Conservation (phyloP, 2,888 invertebrate genomes). For the Uloborus plumipes region DNA sequence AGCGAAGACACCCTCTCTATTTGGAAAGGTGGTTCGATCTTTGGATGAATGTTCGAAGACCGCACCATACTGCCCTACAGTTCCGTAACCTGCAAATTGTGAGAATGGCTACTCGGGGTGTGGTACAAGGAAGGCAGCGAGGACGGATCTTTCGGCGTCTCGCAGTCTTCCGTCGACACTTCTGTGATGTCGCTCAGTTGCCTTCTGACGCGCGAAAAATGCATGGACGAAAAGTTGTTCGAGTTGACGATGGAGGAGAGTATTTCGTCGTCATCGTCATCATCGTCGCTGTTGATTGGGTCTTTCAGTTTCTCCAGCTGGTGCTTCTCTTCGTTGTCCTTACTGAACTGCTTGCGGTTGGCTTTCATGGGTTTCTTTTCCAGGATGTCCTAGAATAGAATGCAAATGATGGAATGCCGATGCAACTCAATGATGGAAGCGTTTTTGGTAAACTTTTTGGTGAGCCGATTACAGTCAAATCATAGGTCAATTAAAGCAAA, state of each 20-base stretch:
- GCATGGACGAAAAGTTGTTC: not conserved
- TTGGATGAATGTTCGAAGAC: too few species aligned
- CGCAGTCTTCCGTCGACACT: slow-evolving; percentile 31
- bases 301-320: slow-evolving; percentile 24
- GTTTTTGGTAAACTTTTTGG: too few species aligned
- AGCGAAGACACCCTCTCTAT: too few species aligned
- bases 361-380: slow-evolving; percentile 9
- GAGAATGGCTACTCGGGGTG: slow-evolving; percentile 4
- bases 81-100: slow-evolving; percentile 33
- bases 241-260: not conserved
- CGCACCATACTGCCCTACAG: not conserved
- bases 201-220: slow-evolving; percentile 9
- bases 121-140: not conserved
- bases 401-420: too few species aligned
- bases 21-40: too few species aligned
- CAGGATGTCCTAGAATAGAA: slow-evolving; percentile 26
- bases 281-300: slow-evolving; percentile 8
- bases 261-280: slow-evolving; percentile 6
- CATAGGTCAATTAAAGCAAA: too few species aligned
- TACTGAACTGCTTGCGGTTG: not conserved
- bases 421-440: too few species aligned
- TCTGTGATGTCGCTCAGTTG: slow-evolving; percentile 44
- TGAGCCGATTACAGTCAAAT: too few species aligned
- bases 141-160: not conserved
- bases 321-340: slow-evolving; percentile 7